Base-by-base conservation (phyloP, 2,888 invertebrate species). In the Cantharis rufa region DNA sequence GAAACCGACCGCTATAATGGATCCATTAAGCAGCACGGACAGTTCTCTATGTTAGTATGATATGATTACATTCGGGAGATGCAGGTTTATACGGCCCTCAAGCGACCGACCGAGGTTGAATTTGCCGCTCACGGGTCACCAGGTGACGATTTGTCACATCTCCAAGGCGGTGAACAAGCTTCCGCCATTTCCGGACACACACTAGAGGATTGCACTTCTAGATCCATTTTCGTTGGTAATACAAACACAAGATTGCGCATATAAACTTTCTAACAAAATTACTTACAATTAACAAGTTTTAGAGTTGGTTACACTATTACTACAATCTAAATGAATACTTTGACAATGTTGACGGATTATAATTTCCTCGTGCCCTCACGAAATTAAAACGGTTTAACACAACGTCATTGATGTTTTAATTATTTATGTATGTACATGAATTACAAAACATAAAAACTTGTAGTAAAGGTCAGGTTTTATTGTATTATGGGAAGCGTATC, bases 71-170 rank as follows among this genome's bases (percentile, higher is more conserved):
- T 85, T 83, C 83, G 85, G 82, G 83, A 84, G 84, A 83, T 82
- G 82, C 83, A 83, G 84, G 85, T 86, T 86, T 86, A 86, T 86
- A 86, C 84, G 84, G 85, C 85, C 83, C 86, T 86, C 87, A 77
- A 79, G 86, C 83, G 86, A 80, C 84, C 83, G 81, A 84, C 84
- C 83, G 86, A 85, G 86, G 86, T 86, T 85, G 85, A 83, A 85
- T 84, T 82, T 84, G 83, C 80, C 85, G 85, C 85, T 85, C 77
- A 87, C 86, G 86, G 88, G 88, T 87, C 88, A 87, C 88, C 87
- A 87, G 88, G 88, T 88, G 88, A 87, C 88, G 86, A 88, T 88
- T 88, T 88, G 88, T 88, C 88, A 88, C 87, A 86, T 86, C 86
- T 86, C 86, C 85, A 87, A 87, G 87, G 86, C 87, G 85, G 83